Evolutionary conservation across 2,888 invertebrate genomes (phyloP).

Genomic region (Ctena decussata): DNA sequence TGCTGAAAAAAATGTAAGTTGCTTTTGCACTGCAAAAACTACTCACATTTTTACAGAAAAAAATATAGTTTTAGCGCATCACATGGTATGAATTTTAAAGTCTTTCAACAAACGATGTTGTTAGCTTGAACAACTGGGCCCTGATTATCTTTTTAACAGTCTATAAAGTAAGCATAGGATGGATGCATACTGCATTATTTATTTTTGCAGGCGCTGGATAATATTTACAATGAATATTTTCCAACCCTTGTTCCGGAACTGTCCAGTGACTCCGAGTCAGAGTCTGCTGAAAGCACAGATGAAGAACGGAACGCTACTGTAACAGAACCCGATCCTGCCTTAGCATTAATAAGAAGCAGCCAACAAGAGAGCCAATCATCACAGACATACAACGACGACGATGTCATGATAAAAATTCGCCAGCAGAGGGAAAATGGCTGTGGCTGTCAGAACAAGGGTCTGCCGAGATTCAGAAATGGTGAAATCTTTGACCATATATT

Average conservation of each 20-base stretch:
- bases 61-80: no score
- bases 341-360: background rate
- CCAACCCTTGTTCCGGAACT: background rate
- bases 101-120: no score
- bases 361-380: background rate
- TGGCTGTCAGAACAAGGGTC: background rate
- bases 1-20: no score
- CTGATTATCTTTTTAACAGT: no score
- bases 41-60: no score
- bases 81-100: no score
- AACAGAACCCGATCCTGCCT: background rate
- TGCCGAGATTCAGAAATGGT: background rate
- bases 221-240: background rate
- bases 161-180: no score
- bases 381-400: background rate
- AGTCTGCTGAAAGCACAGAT: background rate
- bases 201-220: background rate
- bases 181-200: no score
- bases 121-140: no score
- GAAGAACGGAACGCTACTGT: background rate
- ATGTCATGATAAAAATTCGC: background rate
- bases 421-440: background rate
- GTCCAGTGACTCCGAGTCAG: background rate
- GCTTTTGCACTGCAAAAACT: no score
- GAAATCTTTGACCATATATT: background rate